These are phyloP conservation scores for Heliconius congener DNA, from an alignment of 1,140 invertebrate genomes.

Conservation along the genomic window DNA sequence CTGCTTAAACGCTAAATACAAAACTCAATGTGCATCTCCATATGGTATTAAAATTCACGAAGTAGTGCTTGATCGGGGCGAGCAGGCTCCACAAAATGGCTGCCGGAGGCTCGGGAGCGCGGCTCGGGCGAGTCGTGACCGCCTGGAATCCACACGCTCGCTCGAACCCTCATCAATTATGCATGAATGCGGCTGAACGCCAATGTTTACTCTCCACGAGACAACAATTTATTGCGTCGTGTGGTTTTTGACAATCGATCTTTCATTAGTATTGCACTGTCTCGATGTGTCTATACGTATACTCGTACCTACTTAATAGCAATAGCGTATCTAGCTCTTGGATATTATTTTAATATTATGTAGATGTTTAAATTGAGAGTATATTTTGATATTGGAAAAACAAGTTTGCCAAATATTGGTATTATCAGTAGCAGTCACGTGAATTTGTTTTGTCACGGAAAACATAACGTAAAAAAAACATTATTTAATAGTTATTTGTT, in stretches of 20 bases:
- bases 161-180: slow-evolving; percentile 78
- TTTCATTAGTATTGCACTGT: slow-evolving; percentile 27
- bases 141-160: slow-evolving; percentile 73
- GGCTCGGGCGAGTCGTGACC: slow-evolving; percentile 67
- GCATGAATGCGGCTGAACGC: slow-evolving; percentile 76
- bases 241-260: slow-evolving; percentile 74
- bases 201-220: slow-evolving; percentile 78
- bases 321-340: not conserved
- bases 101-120: slow-evolving; percentile 65
- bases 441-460: not conserved
- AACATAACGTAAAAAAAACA: not conserved
- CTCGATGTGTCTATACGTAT: not conserved
- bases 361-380: not conserved
- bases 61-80: slow-evolving; percentile 53
- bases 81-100: slow-evolving; percentile 75
- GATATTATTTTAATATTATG: not conserved
- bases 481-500: not conserved
- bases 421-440: not conserved
- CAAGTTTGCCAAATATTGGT: not conserved
- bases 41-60: slow-evolving; percentile 71
- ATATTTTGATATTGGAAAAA: not conserved
- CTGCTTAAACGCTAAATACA: not conserved
- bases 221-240: slow-evolving; percentile 79
- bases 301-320: not conserved
- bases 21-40: slow-evolving; percentile 48